phyloP scores from a whole-genome alignment of 2,888 invertebrate genomes.

The Melikaiella ostensackeni region DNA sequence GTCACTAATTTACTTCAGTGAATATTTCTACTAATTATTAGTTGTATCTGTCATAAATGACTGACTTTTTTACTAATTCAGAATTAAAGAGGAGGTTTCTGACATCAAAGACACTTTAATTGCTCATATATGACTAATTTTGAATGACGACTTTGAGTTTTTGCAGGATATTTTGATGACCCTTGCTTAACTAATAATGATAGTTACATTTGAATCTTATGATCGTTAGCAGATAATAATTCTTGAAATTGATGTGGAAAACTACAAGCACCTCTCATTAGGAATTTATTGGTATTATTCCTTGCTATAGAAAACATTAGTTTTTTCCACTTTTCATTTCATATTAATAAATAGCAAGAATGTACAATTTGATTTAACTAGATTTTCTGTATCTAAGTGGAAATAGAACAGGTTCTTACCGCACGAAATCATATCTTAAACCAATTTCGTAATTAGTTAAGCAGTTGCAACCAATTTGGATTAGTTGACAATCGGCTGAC shows the following conservation, averaged over 20 bases:
- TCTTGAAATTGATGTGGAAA: neutral
- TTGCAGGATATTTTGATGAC: neutral
- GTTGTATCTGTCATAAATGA: too few species aligned
- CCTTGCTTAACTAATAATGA: neutral
- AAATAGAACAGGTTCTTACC: constrained; percentile 13
- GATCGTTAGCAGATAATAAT: neutral
- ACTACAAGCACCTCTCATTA: neutral
- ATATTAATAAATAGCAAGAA: neutral
- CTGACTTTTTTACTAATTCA: too few species aligned
- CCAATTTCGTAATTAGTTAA: constrained; percentile 13
- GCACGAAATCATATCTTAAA: neutral
- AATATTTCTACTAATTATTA: too few species aligned
- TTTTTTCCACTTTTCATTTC: neutral
- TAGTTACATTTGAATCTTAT: neutral
- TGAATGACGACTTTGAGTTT: neutral
- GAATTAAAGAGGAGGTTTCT: neutral
- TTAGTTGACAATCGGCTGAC: neutral
- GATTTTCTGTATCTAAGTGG: neutral
- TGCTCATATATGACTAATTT: neutral
- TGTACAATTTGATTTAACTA: neutral
- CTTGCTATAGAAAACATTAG: neutral
- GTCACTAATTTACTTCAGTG: too few species aligned
- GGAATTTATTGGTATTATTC: neutral
- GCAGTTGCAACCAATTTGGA: constrained; percentile 2
- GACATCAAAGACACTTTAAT: neutral